These are phyloP conservation scores for Ceryle rudis DNA, from an alignment of 2,797 vertebrate species.

Conservation along the genomic window DNA sequence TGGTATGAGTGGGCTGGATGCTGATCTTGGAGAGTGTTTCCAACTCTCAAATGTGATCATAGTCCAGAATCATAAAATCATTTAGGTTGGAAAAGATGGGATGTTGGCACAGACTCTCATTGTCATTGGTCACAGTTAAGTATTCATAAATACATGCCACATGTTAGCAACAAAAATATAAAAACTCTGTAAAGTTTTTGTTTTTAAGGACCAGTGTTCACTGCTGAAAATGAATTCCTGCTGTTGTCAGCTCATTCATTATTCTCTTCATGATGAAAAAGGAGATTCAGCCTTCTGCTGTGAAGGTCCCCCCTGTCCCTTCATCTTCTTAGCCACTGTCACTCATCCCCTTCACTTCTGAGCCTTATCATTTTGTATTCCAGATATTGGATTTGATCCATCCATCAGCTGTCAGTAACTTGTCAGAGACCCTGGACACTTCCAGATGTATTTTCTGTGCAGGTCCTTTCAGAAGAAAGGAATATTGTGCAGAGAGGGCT, in stretches of 20 bases:
- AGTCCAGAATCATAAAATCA: neutral
- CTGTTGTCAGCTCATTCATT: neutral
- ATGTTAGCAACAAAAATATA: neutral
- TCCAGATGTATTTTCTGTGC: neutral
- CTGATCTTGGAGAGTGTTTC: neutral
- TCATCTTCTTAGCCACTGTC: slow-evolving; percentile 13
- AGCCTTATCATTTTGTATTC: neutral
- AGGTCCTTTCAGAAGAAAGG: neutral
- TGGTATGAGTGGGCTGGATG: neutral
- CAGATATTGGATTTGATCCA: slow-evolving; percentile 33
- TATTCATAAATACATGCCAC: neutral
- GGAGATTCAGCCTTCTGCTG: neutral
- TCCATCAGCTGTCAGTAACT: slow-evolving; percentile 31
- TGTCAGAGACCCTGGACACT: neutral
- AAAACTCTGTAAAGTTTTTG: neutral
- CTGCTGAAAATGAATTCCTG: neutral
- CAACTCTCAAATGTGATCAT: neutral
- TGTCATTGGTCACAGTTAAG: accelerated
- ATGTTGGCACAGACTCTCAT: accelerated
- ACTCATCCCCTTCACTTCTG: neutral
- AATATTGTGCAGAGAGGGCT: neutral
- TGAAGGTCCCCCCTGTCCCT: neutral
- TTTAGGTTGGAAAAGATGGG: neutral
- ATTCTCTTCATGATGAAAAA: neutral
- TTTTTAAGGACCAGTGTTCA: neutral